Conservation (phyloP, 2,797 vertebrate species). For the Amazona finschi region DNA sequence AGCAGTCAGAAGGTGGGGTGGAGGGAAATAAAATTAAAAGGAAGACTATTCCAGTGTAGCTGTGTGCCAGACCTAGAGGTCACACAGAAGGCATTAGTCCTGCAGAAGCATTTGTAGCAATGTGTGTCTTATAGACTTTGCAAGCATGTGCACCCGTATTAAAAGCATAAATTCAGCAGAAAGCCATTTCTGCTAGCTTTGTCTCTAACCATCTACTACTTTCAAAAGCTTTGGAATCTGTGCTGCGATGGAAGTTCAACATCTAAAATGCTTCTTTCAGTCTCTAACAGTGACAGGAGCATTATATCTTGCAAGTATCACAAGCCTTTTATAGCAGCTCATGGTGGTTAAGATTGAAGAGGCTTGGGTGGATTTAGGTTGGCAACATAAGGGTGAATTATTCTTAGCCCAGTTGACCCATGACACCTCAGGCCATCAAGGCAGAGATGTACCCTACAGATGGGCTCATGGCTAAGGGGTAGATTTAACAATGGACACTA, state of each 20-base stretch:
- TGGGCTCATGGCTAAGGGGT: background rate
- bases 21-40: background rate
- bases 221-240: background rate
- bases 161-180: conserved; percentile 18
- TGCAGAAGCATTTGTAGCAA: background rate
- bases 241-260: background rate
- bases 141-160: background rate
- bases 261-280: background rate
- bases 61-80: background rate
- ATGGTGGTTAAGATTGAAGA: background rate
- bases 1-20: background rate
- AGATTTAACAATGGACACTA: background rate
- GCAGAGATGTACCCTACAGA: background rate
- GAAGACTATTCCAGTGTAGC: background rate
- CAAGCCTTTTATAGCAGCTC: background rate
- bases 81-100: background rate
- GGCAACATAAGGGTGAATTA: background rate
- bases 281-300: background rate
- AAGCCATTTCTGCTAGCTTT: background rate
- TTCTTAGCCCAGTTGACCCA: background rate
- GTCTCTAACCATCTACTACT: background rate
- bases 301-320: background rate
- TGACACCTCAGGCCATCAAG: background rate
- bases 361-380: background rate
- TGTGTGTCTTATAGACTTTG: background rate